Percentiles rank a stretch among this genome's conserved stretches.
phyloP scores from a whole-genome alignment of 2,797 vertebrate genomes.

The Artibeus lituratus region DNA sequence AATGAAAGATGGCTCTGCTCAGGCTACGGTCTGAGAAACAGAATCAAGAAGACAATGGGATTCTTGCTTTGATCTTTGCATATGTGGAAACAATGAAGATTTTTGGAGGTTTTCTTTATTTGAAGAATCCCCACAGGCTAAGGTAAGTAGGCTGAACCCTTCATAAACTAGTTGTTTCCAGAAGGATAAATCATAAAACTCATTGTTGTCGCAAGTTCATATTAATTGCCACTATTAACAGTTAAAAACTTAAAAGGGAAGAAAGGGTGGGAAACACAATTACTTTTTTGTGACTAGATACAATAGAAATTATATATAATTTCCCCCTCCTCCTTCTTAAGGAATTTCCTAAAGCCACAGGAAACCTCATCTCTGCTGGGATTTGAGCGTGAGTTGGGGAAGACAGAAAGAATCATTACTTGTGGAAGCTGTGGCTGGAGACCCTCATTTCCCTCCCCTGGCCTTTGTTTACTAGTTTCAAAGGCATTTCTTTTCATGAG shows the following conservation, averaged over 20 bases:
- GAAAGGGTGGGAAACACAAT: not conserved
- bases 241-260: slow-evolving; percentile 28
- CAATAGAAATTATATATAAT: not conserved
- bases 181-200: not conserved
- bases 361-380: not conserved
- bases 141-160: not conserved
- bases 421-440: slow-evolving; percentile 2
- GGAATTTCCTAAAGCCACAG: slow-evolving; percentile 25
- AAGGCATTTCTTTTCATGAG: slow-evolving; percentile 71
- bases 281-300: not conserved
- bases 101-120: not conserved
- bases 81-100: not conserved
- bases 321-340: not conserved
- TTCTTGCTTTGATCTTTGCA: slow-evolving; percentile 47
- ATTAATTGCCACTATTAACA: slow-evolving; percentile 36
- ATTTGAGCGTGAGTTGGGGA: not conserved
- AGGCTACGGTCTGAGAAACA: slow-evolving; percentile 17
- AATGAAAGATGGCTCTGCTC: not conserved
- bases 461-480: slow-evolving; percentile 71
- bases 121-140: not conserved
- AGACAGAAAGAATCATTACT: not conserved
- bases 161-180: not conserved
- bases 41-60: slow-evolving; percentile 24
- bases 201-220: slow-evolving; percentile 18
- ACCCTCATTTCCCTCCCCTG: slow-evolving; percentile 59